Evolutionary conservation across 2,888 invertebrate species (phyloP).

Genomic region (Microctonus aethiopoides): DNA sequence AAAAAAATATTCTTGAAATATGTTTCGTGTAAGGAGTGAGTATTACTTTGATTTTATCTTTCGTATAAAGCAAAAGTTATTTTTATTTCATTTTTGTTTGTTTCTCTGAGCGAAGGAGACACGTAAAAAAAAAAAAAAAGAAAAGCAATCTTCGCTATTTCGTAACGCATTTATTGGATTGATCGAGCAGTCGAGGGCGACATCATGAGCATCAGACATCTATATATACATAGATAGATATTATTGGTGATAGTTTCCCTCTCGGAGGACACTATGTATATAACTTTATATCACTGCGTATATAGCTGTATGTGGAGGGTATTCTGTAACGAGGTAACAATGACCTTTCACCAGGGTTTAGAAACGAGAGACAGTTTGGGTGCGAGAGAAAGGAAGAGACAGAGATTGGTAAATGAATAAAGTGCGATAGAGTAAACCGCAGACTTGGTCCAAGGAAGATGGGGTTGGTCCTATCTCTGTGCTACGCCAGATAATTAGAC

Average conservation of each 20-base stretch:
- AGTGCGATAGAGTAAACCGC: conserved; percentile 43
- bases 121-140: background rate
- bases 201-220: background rate
- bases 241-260: conserved; percentile 32
- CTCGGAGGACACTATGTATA: conserved; percentile 10
- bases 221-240: conserved; percentile 9
- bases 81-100: conserved; percentile 14
- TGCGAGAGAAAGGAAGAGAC: background rate
- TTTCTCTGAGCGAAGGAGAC: background rate
- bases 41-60: background rate
- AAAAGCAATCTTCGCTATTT: conserved; percentile 20
- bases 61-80: background rate
- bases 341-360: conserved; percentile 52
- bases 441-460: conserved; percentile 56
- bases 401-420: background rate
- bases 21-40: background rate
- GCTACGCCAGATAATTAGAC: conserved; percentile 62
- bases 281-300: no score
- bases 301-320: conserved; percentile 57
- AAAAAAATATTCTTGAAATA: background rate
- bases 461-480: conserved; percentile 53
- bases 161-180: conserved; percentile 31
- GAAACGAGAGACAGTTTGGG: conserved; percentile 42
- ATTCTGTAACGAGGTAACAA: conserved; percentile 63
- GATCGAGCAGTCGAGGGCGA: conserved; percentile 12